These are phyloP conservation scores for Netelia inedita DNA, from an alignment of 2,888 invertebrate species.

Conservation along the genomic window DNA sequence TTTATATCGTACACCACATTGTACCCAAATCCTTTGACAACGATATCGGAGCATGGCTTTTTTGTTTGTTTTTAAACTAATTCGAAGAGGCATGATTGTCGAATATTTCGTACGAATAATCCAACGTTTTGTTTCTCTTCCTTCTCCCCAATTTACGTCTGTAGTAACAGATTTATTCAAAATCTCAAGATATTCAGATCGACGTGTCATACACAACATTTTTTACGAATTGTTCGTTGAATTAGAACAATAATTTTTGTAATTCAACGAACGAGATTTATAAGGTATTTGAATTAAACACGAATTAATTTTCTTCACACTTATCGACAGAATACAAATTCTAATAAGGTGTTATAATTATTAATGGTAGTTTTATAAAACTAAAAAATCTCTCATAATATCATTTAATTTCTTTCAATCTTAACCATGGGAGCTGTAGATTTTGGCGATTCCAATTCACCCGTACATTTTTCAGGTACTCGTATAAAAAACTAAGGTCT, in stretches of 20 bases:
- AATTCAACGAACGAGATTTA: neutral
- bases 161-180: slow-evolving; percentile 29
- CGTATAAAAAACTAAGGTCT: slow-evolving; percentile 48
- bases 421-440: neutral
- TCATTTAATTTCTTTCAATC: neutral
- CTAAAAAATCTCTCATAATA: neutral
- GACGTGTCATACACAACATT: too few relatives aligned
- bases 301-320: neutral
- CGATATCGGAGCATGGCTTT: slow-evolving; percentile 56
- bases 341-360: too few relatives aligned
- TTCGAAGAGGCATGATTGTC: slow-evolving; percentile 49
- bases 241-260: neutral
- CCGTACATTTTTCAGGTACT: slow-evolving; percentile 65
- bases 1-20: slow-evolving; percentile 29
- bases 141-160: neutral
- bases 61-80: slow-evolving; percentile 24
- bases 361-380: too few relatives aligned
- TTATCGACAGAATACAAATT: neutral
- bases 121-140: slow-evolving; percentile 8
- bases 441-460: slow-evolving; percentile 42
- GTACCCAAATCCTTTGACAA: slow-evolving; percentile 32
- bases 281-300: neutral
- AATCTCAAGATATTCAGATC: neutral
- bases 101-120: slow-evolving; percentile 49
- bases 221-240: neutral